Evolutionary conservation across 2,888 invertebrate species (phyloP), one percentile per base, ranked within the genome.

Genomic region (Leptinotarsa peninsularis): DNA sequence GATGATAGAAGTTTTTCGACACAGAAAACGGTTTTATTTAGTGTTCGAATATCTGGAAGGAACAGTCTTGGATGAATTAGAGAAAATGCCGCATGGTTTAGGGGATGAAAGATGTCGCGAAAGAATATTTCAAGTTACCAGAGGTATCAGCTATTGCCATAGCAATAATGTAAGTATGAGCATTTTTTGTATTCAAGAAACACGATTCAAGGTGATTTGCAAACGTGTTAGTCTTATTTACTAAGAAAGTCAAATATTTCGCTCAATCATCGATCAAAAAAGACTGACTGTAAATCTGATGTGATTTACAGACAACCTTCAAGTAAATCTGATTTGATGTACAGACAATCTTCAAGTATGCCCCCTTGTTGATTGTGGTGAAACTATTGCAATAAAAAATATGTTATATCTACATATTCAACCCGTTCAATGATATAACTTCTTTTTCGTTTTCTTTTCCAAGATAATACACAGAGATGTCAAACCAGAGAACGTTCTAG

Each of bases 41-140:
- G 96, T 97, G 13, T 96, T 96, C 87, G 96, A 97, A 87, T 96
- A 94, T 88, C 89, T 96, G 83, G 95, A 95, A 87, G 94, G 95
- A 84, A 96, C 96, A 0, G 91, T 96, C 4, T 89, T 96, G 76
- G 95, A 96, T 82, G 95, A 96, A 89, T 88, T 97, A 83, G 96
- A 96, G 85, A 92, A 93, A 43, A 89, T 91, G 67, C 90, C 92
- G 0, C 92, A 93, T 18, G 94, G 94, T 4, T 89, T 96, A 10
- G 95, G 94, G 2, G 93, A 93, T 82, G 93, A 93, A 73, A 91
- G 91, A 4, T 92, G 94, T 56, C 91, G 94, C 82, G 93, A 93
- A 83, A 92, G 96, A 82, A 91, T 95, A 63, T 96, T 91, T 88
- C 96, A 97, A 89, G 92, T 96, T 58, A 89, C 95, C n/a, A 92